Evolutionary conservation across 2,797 vertebrate species (phyloP).

Genomic region (Octomys mimax): DNA sequence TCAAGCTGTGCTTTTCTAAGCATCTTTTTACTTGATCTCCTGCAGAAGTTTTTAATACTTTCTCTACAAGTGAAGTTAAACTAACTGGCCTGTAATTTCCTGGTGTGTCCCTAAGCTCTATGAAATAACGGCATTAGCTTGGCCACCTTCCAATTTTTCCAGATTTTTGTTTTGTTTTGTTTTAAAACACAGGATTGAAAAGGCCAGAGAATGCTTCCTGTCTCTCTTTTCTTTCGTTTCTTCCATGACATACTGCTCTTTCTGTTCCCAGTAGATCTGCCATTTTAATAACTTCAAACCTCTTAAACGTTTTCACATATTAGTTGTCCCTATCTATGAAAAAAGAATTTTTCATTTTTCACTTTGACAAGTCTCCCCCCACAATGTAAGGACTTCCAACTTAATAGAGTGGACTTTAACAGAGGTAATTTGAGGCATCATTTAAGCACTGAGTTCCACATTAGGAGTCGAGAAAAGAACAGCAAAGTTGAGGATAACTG

Average conservation of each 20-base stretch:
- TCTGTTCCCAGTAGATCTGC: slow-evolving; percentile 72
- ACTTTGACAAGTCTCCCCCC: slow-evolving; percentile 74
- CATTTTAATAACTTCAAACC: slow-evolving; percentile 82
- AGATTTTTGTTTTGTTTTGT: slow-evolving; percentile 81
- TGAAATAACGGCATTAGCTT: slow-evolving; percentile 85
- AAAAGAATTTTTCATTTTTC: slow-evolving; percentile 72
- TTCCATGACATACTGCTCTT: slow-evolving; percentile 76
- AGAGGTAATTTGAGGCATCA: slow-evolving; percentile 24
- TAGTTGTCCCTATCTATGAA: slow-evolving; percentile 73
- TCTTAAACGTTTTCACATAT: slow-evolving; percentile 76
- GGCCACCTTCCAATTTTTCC: slow-evolving; percentile 80
- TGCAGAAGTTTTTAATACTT: slow-evolving; percentile 86
- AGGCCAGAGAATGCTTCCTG: slow-evolving; percentile 78
- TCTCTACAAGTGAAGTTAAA: slow-evolving; percentile 83
- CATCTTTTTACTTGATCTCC: slow-evolving; percentile 77
- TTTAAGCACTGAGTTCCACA: slow-evolving; percentile 60
- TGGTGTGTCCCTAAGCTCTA: slow-evolving; percentile 84
- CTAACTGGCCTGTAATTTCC: slow-evolving; percentile 86
- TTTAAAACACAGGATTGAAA: slow-evolving; percentile 77
- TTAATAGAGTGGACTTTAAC: background rate
- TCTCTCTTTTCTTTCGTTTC: slow-evolving; percentile 62
- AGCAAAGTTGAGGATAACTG: background rate
- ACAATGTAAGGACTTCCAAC: slow-evolving; percentile 4
- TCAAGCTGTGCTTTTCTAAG: slow-evolving; percentile 79
- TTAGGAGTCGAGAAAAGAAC: slow-evolving; percentile 36